phyloP scores from a whole-genome alignment of 2,888 invertebrate species.

The Zygogramma bicolorata region DNA sequence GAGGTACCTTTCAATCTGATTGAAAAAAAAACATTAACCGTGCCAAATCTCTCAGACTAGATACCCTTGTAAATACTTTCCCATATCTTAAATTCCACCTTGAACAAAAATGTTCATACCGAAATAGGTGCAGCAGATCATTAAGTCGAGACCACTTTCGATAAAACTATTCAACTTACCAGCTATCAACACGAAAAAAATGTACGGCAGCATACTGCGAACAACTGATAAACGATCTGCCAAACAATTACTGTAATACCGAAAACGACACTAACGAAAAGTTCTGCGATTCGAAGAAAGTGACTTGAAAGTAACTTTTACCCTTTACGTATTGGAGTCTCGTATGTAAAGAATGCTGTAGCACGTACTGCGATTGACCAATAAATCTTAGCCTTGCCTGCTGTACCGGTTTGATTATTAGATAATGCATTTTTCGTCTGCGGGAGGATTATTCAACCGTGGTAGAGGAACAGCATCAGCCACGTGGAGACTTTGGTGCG shows the following conservation, averaged over 20 bases:
- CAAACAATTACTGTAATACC: conserved; percentile 7
- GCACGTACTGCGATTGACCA: conserved; percentile 4
- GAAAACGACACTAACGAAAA: not conserved
- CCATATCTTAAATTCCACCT: not conserved
- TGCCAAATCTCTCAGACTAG: not conserved
- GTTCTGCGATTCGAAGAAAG: conserved; percentile 18
- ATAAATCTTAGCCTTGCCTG: conserved; percentile 19
- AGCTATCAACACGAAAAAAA: conserved; percentile 4
- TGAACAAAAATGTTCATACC: not conserved
- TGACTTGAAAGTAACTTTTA: conserved; percentile 13
- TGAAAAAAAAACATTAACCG: not conserved
- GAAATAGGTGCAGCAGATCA: not conserved
- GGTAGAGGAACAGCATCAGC: not conserved
- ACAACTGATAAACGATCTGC: not conserved
- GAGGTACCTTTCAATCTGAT: too few relatives aligned
- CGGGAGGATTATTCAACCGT: conserved; percentile 8
- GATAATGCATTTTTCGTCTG: conserved; percentile 12
- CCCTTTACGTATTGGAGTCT: conserved; percentile 16
- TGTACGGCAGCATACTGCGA: conserved; percentile 21
- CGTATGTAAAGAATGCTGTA: not conserved
- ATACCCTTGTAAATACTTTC: not conserved
- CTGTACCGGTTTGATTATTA: conserved; percentile 17
- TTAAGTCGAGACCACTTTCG: not conserved
- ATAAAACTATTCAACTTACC: conserved; percentile 21
- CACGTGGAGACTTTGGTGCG: not conserved